Evolutionary conservation across 2,113 vertebrate species (phyloP).

Genomic region (Proterorhinus semilunaris): DNA sequence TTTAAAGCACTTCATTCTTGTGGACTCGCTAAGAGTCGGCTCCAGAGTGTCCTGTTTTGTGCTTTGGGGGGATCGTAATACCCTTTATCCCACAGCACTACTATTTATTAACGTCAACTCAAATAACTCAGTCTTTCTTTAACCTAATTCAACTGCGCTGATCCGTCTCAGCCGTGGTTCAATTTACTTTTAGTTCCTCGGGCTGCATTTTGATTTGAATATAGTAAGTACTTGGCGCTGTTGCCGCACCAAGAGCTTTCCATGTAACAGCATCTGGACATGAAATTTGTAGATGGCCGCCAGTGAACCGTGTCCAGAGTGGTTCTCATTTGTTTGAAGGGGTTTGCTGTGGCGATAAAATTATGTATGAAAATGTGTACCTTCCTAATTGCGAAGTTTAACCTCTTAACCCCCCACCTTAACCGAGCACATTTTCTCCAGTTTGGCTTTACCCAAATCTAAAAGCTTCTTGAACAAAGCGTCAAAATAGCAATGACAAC

Average conservation of each 20-base stretch:
- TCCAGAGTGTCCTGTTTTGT: neutral
- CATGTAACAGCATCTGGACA: neutral
- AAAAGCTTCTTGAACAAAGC: too few relatives aligned
- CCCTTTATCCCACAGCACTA: conserved; percentile 15
- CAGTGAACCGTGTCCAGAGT: neutral
- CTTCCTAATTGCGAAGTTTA: too few relatives aligned
- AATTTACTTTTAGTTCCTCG: neutral
- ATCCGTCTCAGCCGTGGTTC: neutral
- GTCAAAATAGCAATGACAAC: too few relatives aligned
- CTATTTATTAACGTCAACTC: conserved; percentile 14
- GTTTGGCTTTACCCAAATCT: too few relatives aligned
- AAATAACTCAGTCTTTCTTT: neutral
- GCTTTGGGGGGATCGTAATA: neutral
- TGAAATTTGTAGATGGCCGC: neutral
- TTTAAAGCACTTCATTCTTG: neutral
- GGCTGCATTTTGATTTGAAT: neutral
- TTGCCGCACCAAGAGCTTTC: neutral
- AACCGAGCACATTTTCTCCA: too few relatives aligned
- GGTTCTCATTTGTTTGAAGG: too few relatives aligned
- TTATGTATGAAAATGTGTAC: too few relatives aligned
- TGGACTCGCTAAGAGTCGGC: neutral
- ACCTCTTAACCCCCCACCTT: too few relatives aligned
- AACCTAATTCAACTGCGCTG: neutral
- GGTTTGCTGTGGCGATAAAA: too few relatives aligned
- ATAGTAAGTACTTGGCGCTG: neutral